Conservation (phyloP, 2,797 vertebrate species). For the Sebastes wilsoni region DNA sequence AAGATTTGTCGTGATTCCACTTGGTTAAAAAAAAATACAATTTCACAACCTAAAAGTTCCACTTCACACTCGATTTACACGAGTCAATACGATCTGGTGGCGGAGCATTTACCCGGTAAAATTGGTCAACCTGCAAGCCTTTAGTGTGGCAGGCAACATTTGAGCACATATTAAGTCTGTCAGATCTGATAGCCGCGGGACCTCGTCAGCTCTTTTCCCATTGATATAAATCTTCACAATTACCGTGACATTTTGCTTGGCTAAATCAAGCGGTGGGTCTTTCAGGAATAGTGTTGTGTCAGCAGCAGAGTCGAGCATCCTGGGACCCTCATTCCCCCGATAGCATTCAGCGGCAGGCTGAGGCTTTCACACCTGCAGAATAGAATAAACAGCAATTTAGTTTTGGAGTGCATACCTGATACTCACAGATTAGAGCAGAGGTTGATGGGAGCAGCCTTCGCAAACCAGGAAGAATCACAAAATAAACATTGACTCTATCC, state of each 20-base stretch:
- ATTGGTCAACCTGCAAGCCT: conserved; percentile 71
- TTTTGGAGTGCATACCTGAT: conserved; percentile 76
- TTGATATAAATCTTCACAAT: conserved; percentile 87
- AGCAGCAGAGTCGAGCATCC: conserved; percentile 76
- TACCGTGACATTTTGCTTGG: conserved; percentile 80
- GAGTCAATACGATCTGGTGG: conserved; percentile 60
- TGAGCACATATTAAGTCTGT: conserved; percentile 81
- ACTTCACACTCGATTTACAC: conserved; percentile 67
- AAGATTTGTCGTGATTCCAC: conserved; percentile 46
- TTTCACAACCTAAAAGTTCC: conserved; percentile 67
- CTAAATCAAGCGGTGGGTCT: conserved; percentile 78
- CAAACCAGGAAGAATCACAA: conserved; percentile 70
- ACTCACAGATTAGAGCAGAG: conserved; percentile 74
- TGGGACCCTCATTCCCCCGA: conserved; percentile 74
- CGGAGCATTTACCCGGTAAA: conserved; percentile 61
- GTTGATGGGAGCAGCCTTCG: conserved; percentile 70
- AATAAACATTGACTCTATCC: conserved; percentile 75
- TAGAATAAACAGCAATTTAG: conserved; percentile 84
- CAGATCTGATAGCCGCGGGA: conserved; percentile 81
- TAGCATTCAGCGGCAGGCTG: conserved; percentile 71
- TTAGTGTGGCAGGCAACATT: conserved; percentile 73
- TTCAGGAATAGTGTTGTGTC: conserved; percentile 79
- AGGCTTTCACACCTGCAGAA: conserved; percentile 73
- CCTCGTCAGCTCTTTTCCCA: conserved; percentile 83
- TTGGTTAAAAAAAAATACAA: conserved; percentile 62